Percentiles rank a stretch among this genome's conserved stretches.
Evolutionary conservation across 2,113 vertebrate genomes (phyloP).

Genomic region (Lutjanus erythropterus): DNA sequence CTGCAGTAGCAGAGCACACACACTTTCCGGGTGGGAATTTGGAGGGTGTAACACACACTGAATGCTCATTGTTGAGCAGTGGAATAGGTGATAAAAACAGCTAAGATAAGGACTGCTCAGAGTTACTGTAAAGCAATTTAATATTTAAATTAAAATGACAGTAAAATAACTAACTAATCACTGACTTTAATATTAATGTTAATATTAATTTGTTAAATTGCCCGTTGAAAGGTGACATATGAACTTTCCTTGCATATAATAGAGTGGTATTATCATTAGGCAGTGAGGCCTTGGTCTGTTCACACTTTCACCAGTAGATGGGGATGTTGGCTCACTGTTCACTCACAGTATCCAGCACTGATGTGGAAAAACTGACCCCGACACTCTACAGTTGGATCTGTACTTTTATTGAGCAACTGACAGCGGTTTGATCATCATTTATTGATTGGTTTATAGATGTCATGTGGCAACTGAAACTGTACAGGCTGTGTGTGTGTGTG

Average conservation of each 20-base stretch:
- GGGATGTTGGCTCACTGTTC: slow-evolving; percentile 33
- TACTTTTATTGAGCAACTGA: slow-evolving; percentile 23
- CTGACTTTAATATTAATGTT: neutral
- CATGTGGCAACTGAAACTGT: neutral
- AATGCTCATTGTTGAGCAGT: slow-evolving; percentile 33
- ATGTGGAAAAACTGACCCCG: slow-evolving; percentile 1
- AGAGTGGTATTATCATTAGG: no score
- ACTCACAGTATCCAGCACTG: neutral
- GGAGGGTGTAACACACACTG: slow-evolving; percentile 71
- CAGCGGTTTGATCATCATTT: slow-evolving; percentile 32
- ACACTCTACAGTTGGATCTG: neutral
- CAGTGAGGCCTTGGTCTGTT: neutral
- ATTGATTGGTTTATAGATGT: slow-evolving; percentile 41
- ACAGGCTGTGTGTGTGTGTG: no score
- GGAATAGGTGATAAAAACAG: slow-evolving; percentile 22
- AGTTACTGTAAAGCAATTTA: neutral
- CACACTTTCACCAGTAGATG: slow-evolving; percentile 50
- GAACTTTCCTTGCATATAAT: neutral
- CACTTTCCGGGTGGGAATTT: slow-evolving; percentile 84
- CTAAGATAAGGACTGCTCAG: neutral
- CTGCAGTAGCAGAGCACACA: slow-evolving; percentile 70
- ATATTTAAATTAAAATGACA: neutral
- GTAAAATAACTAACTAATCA: neutral
- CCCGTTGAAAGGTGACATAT: no score
- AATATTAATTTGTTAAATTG: neutral